phyloP scores from a whole-genome alignment of 2,888 invertebrate species.

The Philereme vetulata region DNA sequence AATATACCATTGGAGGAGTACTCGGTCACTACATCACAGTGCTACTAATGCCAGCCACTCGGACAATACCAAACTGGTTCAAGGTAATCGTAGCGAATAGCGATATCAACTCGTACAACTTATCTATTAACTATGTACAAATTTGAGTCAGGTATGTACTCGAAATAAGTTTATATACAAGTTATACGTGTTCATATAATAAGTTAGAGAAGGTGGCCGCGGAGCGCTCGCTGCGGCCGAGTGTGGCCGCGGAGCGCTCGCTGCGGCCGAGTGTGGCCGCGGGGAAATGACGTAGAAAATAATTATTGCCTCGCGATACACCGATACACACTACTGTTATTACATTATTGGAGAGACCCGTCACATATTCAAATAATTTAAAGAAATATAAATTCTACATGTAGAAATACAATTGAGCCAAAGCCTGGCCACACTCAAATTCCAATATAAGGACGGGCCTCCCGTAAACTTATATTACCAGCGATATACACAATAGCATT shows the following conservation, averaged over 20 bases:
- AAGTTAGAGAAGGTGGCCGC: slow-evolving; percentile 5
- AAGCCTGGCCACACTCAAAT: slow-evolving; percentile 6
- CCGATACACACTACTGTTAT: slow-evolving; percentile 49
- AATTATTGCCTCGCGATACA: slow-evolving; percentile 67
- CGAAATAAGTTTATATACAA: too few species aligned
- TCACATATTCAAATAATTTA: slow-evolving; percentile 3
- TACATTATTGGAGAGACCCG: slow-evolving; percentile 35
- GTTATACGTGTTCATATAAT: too few species aligned
- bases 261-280: slow-evolving; percentile 23
- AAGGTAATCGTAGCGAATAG: too few species aligned
- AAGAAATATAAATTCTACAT: slow-evolving; percentile 8
- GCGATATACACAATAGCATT: slow-evolving; percentile 61
- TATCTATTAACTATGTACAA: too few species aligned
- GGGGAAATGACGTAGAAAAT: slow-evolving; percentile 36
- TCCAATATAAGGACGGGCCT: slow-evolving; percentile 32
- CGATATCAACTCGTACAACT: too few species aligned
- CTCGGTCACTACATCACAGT: slow-evolving; percentile 29
- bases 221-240: slow-evolving; percentile 14
- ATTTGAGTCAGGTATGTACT: too few species aligned
- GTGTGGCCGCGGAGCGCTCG: slow-evolving; percentile 17
- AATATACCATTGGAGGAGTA: slow-evolving; percentile 46
- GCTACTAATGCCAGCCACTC: slow-evolving; percentile 22
- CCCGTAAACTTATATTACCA: slow-evolving; percentile 45
- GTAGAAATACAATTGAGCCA: slow-evolving; percentile 3
- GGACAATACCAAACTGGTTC: slow-evolving; percentile 12